A percentile compares a stretch with the other conserved stretches of the same genome.
These are phyloP conservation scores for Cephalophus harveyi DNA, from an alignment of 2,113 vertebrate genomes.

Conservation along the genomic window DNA sequence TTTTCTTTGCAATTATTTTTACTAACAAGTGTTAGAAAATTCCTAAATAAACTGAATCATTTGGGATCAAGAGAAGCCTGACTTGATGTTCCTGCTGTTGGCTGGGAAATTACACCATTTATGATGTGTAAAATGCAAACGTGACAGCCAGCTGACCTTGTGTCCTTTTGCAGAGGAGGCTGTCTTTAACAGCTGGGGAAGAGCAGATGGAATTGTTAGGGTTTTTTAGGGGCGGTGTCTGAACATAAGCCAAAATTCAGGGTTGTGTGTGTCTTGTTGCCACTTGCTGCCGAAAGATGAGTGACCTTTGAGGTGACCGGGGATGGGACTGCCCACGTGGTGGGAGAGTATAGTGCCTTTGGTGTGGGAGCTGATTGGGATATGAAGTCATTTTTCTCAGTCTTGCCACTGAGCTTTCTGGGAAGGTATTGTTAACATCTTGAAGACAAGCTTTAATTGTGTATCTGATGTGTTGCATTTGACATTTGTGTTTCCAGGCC, in stretches of 20 bases:
- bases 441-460: background rate
- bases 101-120: background rate
- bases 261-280: background rate
- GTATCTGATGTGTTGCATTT: background rate
- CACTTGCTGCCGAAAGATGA: background rate
- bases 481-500: background rate
- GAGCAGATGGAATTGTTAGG: background rate
- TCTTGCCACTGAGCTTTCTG: background rate
- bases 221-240: background rate
- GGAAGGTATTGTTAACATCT: background rate
- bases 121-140: background rate
- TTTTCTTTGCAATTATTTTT: background rate
- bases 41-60: background rate
- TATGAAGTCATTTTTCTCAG: background rate
- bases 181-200: background rate
- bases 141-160: background rate
- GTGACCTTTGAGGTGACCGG: background rate
- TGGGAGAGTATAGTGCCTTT: background rate
- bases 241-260: background rate
- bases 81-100: background rate
- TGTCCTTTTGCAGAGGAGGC: background rate
- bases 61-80: background rate
- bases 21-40: background rate
- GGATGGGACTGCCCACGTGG: background rate
- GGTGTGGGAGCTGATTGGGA: background rate